Evolutionary conservation across 2,113 vertebrate genomes (phyloP), one percentile per base, ranked within the genome.

Genomic region (Anarrhichthys ocellatus): DNA sequence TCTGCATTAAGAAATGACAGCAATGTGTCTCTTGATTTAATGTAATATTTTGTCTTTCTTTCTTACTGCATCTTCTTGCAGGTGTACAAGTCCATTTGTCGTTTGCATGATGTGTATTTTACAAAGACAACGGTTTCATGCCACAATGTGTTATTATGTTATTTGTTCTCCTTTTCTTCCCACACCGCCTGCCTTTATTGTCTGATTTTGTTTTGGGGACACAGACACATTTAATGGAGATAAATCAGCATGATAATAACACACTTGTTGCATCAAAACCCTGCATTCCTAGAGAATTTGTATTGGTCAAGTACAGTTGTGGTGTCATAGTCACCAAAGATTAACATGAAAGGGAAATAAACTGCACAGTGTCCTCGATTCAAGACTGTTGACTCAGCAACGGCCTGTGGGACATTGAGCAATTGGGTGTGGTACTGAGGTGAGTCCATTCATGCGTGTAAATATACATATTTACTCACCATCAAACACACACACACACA

Each of bases 391-490:
- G 72, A 88, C 83, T 81, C 17, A 1, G 54, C 56, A 82, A 78
- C 0, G 6, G 78, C 85, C 79, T 73, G 46, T 1, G 69, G 80
- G 83, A 87, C 69, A 48, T 27, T 42, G 24, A 67, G 73, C 62
- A 29, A 29, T n/a, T 83, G 62, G 81, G 81, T 72, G 65, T 70
- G 80, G 83, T 52, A 50, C 46, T 20, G 79, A 86, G 69, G 73
- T 79, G 76, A 84, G 82, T 79, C 83, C 63, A 85, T 52, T 72
- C 88, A 89, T 78, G 84, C 17, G 32, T 83, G 67, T 52, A 85
- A 73, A 88, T 83, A 80, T 65, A 89, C 78, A 85, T 63, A 68
- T 87, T 88, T 80, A 86, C 73, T 81, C 87, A 82, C 34, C 29
- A n/a, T 73, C 40, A 81, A 52, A 81, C 5, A 66, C 1, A 36